phyloP scores from a whole-genome alignment of 2,113 vertebrate genomes.

The Lamprologus lemairii region DNA sequence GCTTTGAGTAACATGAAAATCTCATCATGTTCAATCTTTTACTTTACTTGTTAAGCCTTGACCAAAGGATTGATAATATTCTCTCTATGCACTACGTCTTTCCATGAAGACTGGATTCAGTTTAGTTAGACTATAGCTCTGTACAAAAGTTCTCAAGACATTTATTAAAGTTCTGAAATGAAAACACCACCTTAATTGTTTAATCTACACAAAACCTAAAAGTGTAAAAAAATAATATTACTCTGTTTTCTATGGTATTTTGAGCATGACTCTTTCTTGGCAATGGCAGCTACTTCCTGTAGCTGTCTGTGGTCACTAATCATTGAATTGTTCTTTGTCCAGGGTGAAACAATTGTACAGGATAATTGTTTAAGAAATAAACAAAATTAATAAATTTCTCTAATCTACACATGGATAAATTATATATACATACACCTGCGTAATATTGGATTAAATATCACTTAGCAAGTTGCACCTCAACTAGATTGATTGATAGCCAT shows the following conservation, averaged over 20 bases:
- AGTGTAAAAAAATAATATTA: background rate
- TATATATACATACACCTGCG: background rate
- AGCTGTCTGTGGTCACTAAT: background rate
- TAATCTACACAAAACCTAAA: background rate
- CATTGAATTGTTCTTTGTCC: background rate
- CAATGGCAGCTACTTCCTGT: background rate
- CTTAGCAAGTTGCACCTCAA: background rate
- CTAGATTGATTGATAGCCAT: background rate
- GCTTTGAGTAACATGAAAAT: background rate
- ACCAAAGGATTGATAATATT: background rate
- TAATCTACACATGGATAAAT: background rate
- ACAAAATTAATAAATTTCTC: background rate
- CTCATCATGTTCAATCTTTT: background rate
- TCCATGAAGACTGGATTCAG: background rate
- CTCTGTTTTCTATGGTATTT: background rate
- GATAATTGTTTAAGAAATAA: background rate
- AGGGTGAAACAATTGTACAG: background rate
- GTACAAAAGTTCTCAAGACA: background rate
- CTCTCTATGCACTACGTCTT: accelerated
- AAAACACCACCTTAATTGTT: background rate
- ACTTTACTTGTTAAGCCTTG: background rate
- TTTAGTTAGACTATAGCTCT: background rate
- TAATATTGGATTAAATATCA: background rate
- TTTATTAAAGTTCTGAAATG: background rate
- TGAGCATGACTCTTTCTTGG: background rate